Evolutionary conservation across 2,797 vertebrate genomes (phyloP).

Genomic region (Iguana delicatissima): DNA sequence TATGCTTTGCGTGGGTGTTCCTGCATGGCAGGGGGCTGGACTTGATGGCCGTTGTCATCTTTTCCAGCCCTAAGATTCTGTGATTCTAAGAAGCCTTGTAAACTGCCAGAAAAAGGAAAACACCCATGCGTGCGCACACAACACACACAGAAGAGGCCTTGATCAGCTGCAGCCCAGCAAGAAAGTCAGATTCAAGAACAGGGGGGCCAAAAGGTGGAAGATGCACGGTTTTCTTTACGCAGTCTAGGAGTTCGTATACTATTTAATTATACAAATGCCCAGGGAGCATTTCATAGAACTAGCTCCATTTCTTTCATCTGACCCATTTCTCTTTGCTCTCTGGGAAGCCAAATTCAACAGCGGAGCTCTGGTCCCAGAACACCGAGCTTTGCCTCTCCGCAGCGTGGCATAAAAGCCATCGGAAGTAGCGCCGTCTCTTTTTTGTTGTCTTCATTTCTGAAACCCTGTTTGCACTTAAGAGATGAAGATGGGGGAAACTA

Average conservation of each 20-base stretch:
- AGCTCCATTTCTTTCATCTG: conserved; percentile 54
- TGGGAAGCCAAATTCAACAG: conserved; percentile 33
- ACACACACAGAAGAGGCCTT: too few relatives aligned
- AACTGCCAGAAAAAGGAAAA: too few relatives aligned
- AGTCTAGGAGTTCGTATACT: not conserved
- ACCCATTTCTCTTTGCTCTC: conserved; percentile 41
- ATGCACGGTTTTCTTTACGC: conserved; percentile 39
- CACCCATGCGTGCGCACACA: too few relatives aligned
- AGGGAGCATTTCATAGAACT: not conserved
- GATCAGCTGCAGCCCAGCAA: too few relatives aligned
- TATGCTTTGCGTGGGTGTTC: too few relatives aligned
- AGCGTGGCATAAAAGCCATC: not conserved
- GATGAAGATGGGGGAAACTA: not conserved
- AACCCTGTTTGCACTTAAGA: not conserved
- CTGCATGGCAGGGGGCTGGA: too few relatives aligned
- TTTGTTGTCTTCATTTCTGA: not conserved
- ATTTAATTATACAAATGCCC: too few relatives aligned
- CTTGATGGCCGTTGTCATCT: too few relatives aligned
- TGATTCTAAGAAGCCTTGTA: too few relatives aligned
- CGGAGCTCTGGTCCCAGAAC: not conserved
- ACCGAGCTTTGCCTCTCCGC: not conserved
- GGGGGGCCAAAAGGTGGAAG: conserved; percentile 39
- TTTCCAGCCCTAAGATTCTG: too few relatives aligned
- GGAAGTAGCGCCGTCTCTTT: not conserved
- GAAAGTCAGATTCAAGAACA: not conserved